Evolutionary conservation across 2,888 invertebrate genomes (phyloP), one percentile per base, ranked within the genome.

Genomic region (Epinotia demarniana): DNA sequence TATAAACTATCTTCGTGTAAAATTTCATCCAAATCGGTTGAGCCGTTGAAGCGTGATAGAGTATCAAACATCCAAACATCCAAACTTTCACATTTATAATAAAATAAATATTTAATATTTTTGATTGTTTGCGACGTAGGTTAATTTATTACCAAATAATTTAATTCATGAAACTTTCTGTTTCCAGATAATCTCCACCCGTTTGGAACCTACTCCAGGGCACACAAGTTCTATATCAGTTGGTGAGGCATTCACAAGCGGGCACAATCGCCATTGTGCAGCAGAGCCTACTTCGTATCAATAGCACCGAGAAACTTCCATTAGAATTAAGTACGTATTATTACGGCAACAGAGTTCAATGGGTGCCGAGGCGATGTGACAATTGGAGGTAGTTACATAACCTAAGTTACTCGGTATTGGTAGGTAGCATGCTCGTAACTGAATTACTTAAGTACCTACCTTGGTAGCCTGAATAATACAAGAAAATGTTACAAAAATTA

Each of bases 201-300:
- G n/a, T 62, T 68, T 62, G 61, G 43, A 62, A 73, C 6, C n/a
- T 16, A 53, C n/a, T 53, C 19, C 62, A 23, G 57, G 57, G 68
- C 68, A 57, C 64, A 72, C 72, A 27, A 72, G 75, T 75, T 72
- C 71, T 75, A 67, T 77, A 77, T 62, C 62, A 78, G 74, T 77
- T 77, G 18, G 73, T 70, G 75, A 73, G 75, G 76, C 63, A 80
- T 81, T 81, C 73, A 80, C 71, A 18, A 60, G 58, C 61, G 58
- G 33, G 62, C 67, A 79, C 80, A 81, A 80, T 78, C 78, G 77
- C 77, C 78, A 82, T 81, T 82, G 78, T 81, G 72, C 61, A 60
- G 55, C 66, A 18, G 19, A 72, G 72, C 75, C 66, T 71, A 71
- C 71, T 75, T 71, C 27, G 75, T 75, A 67, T 75, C 75, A 75